Conservation (phyloP, 2,888 invertebrate species). For the Schrankia costaestrigalis region DNA sequence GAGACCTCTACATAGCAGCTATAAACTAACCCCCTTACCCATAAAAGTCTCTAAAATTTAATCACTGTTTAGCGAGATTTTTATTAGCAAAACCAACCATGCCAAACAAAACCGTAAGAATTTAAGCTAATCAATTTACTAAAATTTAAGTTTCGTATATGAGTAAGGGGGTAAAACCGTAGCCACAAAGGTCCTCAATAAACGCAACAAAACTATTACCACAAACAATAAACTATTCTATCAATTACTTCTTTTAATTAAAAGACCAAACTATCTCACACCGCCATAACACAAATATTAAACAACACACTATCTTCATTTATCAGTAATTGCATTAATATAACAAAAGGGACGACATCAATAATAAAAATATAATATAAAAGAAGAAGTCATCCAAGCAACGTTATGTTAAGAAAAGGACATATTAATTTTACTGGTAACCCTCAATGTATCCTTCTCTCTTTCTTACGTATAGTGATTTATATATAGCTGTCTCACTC, state of each 20-base stretch:
- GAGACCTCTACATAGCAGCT: no score
- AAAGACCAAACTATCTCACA: neutral
- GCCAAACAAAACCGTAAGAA: no score
- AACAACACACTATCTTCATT: slow-evolving; percentile 23
- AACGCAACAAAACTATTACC: no score
- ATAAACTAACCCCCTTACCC: no score
- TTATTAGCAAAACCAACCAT: no score
- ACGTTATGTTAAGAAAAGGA: slow-evolving; percentile 69
- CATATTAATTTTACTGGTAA: slow-evolving; percentile 71
- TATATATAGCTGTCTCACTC: slow-evolving; percentile 44
- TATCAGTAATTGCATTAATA: slow-evolving; percentile 27
- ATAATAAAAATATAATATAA: slow-evolving; percentile 75
- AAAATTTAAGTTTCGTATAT: no score
- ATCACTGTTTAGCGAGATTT: no score
- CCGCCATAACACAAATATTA: slow-evolving; percentile 2
- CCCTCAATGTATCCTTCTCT: slow-evolving; percentile 46
- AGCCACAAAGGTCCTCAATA: no score
- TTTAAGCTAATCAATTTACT: no score
- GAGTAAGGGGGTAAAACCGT: no score
- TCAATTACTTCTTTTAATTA: slow-evolving; percentile 5
- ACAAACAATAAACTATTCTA: no score
- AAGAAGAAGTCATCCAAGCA: slow-evolving; percentile 54
- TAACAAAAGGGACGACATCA: slow-evolving; percentile 45
- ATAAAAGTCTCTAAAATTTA: no score
- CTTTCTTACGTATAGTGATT: slow-evolving; percentile 29